Evolutionary conservation across 2,888 invertebrate genomes (phyloP).

Genomic region (Caenorhabditis wallacei): DNA sequence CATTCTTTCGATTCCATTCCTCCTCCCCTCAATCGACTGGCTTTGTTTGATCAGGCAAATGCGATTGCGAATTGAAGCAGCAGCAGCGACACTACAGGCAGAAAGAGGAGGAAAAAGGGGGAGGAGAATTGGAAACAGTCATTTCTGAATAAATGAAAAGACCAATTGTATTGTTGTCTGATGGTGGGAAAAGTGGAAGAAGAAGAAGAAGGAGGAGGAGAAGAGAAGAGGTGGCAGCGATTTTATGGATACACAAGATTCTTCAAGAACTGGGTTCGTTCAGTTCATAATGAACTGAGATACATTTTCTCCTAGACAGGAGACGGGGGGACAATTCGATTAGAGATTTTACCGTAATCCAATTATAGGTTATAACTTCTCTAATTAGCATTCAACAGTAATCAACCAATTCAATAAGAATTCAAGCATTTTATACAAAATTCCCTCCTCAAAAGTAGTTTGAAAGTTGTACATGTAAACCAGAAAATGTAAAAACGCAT

Average conservation of each 20-base stretch:
- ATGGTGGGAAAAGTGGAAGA: not conserved
- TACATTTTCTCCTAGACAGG: no score
- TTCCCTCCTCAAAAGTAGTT: no score
- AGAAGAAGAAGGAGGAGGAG: not conserved
- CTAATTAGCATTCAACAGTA: no score
- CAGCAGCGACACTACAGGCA: slow-evolving; percentile 24
- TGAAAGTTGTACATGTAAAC: no score
- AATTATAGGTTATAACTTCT: no score
- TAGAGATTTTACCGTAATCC: no score
- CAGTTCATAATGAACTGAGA: not conserved
- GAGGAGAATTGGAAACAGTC: slow-evolving; percentile 38
- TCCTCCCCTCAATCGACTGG: slow-evolving; percentile 23
- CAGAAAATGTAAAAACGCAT: no score
- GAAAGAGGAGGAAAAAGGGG: not conserved
- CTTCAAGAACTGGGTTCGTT: not conserved
- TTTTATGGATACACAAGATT: not conserved
- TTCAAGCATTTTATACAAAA: no score
- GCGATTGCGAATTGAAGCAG: slow-evolving; percentile 50
- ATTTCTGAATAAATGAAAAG: slow-evolving; percentile 12
- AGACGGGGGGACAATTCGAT: no score
- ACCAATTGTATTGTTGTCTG: slow-evolving; percentile 20
- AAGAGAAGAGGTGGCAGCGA: not conserved
- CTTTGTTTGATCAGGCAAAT: slow-evolving; percentile 64
- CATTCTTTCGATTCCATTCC: slow-evolving; percentile 2
- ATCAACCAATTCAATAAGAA: no score